Conservation (phyloP, 2,797 vertebrate genomes). For the Diceros bicornis region DNA sequence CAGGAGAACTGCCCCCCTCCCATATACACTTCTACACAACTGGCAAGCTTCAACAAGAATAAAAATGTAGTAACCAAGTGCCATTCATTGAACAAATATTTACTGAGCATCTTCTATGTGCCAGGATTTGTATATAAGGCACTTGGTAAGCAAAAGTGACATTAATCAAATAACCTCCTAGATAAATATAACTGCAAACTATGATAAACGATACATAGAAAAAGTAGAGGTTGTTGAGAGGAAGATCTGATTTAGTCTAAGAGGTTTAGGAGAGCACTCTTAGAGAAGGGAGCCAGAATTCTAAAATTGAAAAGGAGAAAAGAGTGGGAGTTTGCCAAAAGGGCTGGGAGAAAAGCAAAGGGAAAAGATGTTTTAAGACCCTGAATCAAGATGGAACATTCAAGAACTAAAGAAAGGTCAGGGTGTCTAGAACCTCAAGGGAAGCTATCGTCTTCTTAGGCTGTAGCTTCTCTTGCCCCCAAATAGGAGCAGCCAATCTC, state of each 20-base stretch:
- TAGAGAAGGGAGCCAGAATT: conserved; percentile 6
- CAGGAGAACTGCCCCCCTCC: neutral
- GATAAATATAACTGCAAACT: neutral
- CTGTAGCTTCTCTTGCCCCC: neutral
- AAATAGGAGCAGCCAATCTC: neutral
- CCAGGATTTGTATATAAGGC: neutral
- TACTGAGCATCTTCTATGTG: neutral
- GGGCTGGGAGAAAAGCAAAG: neutral
- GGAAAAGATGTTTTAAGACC: neutral
- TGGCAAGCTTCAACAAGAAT: neutral
- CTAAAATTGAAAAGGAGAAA: neutral
- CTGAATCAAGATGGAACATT: neutral
- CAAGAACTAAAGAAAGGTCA: conserved; percentile 1
- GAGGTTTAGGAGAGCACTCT: neutral
- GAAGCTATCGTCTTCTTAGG: neutral
- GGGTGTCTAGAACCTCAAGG: neutral
- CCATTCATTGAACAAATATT: conserved; percentile 1
- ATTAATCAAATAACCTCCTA: conserved; percentile 4
- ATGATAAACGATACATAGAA: neutral
- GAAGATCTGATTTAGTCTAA: neutral
- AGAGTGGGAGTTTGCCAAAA: neutral
- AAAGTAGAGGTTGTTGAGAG: neutral
- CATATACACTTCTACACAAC: neutral
- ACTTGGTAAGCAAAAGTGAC: neutral
- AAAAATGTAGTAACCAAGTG: neutral